Evolutionary conservation across 2,113 vertebrate species (phyloP).

Genomic region (Anarrhichthys ocellatus): DNA sequence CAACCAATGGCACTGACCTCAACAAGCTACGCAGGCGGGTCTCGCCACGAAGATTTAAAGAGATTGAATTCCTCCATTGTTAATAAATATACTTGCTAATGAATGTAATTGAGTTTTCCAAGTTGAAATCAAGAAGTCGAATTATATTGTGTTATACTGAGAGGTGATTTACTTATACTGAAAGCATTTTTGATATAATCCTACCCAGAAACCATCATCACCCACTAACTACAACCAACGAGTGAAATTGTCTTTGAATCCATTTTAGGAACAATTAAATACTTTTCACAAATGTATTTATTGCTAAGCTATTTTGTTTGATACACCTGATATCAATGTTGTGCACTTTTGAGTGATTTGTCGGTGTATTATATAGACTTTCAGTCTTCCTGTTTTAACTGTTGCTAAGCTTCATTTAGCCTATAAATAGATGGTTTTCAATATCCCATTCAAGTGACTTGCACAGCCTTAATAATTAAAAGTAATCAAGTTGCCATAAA

Average conservation of each 20-base stretch:
- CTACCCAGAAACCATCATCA: background rate
- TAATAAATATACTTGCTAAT: slow-evolving; percentile 4
- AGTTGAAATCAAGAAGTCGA: background rate
- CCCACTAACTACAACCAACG: background rate
- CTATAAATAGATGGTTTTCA: slow-evolving; percentile 1
- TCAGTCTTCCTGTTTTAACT: background rate
- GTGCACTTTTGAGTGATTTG: background rate
- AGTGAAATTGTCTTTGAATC: background rate
- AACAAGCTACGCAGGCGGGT: background rate
- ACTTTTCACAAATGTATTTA: background rate
- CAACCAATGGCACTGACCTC: background rate
- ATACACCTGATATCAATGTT: background rate
- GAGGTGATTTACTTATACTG: background rate
- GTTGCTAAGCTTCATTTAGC: background rate
- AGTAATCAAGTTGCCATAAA: background rate
- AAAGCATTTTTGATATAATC: background rate
- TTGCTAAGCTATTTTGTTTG: background rate
- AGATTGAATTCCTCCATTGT: slow-evolving; percentile 13
- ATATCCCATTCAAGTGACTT: background rate
- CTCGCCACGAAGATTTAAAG: too few species aligned
- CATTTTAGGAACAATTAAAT: background rate
- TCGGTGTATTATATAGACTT: background rate
- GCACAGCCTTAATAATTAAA: background rate
- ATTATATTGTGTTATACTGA: background rate
- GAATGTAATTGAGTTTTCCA: background rate